phyloP scores from a whole-genome alignment of 2,113 vertebrate genomes.

The Takifugu bimaculatus region DNA sequence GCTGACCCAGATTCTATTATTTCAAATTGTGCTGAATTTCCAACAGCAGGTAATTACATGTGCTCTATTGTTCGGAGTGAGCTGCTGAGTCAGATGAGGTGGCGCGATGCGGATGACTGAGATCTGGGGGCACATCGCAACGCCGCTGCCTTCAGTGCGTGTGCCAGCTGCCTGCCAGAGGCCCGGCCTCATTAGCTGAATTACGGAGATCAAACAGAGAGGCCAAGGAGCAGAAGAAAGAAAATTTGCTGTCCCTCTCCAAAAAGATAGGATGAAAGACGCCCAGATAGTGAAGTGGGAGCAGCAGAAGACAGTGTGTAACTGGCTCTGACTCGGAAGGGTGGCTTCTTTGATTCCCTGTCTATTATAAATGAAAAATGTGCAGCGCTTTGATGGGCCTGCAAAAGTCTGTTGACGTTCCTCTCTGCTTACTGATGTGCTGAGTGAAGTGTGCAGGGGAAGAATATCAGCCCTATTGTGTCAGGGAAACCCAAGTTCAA shows the following conservation, averaged over 20 bases:
- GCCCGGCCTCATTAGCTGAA: slow-evolving; percentile 74
- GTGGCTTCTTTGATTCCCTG: slow-evolving; percentile 59
- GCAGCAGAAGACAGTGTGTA: slow-evolving; percentile 63
- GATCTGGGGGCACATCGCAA: slow-evolving; percentile 57
- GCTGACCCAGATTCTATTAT: slow-evolving; percentile 54
- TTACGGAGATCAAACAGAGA: slow-evolving; percentile 74
- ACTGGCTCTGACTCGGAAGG: slow-evolving; percentile 58
- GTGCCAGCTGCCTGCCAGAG: slow-evolving; percentile 72
- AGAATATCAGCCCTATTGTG: slow-evolving; percentile 15
- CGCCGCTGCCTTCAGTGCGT: slow-evolving; percentile 60
- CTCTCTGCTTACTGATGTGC: slow-evolving; percentile 22
- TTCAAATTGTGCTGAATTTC: slow-evolving; percentile 53
- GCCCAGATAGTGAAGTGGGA: slow-evolving; percentile 49
- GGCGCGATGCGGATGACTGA: slow-evolving; percentile 51
- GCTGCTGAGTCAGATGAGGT: slow-evolving; percentile 68
- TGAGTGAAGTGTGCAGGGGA: neutral
- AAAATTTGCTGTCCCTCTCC: slow-evolving; percentile 62
- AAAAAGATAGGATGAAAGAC: slow-evolving; percentile 70
- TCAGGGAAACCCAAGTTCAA: neutral
- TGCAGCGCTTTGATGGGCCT: slow-evolving; percentile 12
- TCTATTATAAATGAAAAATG: slow-evolving; percentile 63
- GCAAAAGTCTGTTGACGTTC: no score
- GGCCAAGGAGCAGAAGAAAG: slow-evolving; percentile 67
- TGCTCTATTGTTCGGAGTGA: slow-evolving; percentile 45
- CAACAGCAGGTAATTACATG: slow-evolving; percentile 51